These are phyloP conservation scores for Rhabdomys pumilio DNA, from an alignment of 2,797 vertebrate species.

Conservation along the genomic window DNA sequence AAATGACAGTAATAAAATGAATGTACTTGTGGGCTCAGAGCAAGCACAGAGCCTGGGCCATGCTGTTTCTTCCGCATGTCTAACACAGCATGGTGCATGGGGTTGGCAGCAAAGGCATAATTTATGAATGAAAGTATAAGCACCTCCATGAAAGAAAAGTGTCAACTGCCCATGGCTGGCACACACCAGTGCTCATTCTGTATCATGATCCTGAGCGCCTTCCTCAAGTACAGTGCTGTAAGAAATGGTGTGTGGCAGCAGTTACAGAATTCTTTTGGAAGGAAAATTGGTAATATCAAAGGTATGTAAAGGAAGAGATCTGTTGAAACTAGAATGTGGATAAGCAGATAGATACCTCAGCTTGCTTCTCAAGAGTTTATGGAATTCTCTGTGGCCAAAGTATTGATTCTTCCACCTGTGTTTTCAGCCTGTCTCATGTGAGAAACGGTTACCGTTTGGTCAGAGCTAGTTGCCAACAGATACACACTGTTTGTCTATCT, in stretches of 20 bases:
- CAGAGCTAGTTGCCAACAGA: neutral
- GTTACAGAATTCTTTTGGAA: conserved; percentile 8
- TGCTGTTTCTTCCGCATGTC: neutral
- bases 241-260: conserved; percentile 1
- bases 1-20: neutral
- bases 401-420: neutral
- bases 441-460: neutral
- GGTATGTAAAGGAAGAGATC: conserved; percentile 11
- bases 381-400: neutral
- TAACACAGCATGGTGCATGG: accelerated
- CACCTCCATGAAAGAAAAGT: too few species aligned
- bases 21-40: neutral
- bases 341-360: neutral
- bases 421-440: neutral
- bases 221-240: neutral
- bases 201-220: neutral
- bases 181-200: too few species aligned
- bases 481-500: neutral
- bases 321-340: neutral
- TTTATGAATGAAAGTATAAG: neutral
- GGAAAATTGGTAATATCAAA: neutral
- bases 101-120: neutral
- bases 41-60: neutral
- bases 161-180: too few species aligned
- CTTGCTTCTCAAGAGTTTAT: conserved; percentile 1